Percentiles rank a stretch among this genome's conserved stretches.
Evolutionary conservation across 2,113 vertebrate genomes (phyloP).

Genomic region (Sitta europaea): DNA sequence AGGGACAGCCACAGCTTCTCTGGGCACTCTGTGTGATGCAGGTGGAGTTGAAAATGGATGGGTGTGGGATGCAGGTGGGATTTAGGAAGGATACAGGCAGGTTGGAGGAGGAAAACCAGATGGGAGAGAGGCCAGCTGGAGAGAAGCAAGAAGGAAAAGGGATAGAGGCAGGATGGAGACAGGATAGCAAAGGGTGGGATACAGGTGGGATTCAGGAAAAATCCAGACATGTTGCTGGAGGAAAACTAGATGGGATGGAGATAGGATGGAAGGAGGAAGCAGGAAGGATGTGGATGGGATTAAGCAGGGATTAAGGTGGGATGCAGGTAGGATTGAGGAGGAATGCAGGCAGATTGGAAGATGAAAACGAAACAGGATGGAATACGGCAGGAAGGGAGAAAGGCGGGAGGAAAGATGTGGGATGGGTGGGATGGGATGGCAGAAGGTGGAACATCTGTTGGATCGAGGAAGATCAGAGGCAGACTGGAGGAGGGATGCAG

Average conservation of each 20-base stretch:
- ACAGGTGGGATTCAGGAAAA: neutral
- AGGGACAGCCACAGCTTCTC: neutral
- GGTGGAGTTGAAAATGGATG: neutral
- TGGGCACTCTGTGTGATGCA: neutral
- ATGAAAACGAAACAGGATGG: fast-evolving
- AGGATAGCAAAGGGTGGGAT: neutral
- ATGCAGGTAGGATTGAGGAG: neutral
- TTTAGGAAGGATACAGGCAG: neutral
- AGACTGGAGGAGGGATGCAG: neutral
- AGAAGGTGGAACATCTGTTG: neutral
- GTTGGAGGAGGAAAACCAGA: neutral
- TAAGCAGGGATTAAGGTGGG: no score
- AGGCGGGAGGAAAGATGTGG: neutral
- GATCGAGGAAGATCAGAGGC: neutral
- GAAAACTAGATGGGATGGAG: neutral
- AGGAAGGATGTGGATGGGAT: neutral
- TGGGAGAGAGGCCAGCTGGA: neutral
- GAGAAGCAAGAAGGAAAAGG: neutral
- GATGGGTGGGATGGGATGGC: neutral
- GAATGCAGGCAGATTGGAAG: neutral
- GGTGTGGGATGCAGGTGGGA: neutral
- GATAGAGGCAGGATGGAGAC: neutral
- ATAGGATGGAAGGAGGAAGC: neutral
- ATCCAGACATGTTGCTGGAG: neutral
- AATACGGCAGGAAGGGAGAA: fast-evolving